Evolutionary conservation across 2,888 invertebrate species (phyloP), one percentile per base, ranked within the genome.

Genomic region (Cantharis nigra): DNA sequence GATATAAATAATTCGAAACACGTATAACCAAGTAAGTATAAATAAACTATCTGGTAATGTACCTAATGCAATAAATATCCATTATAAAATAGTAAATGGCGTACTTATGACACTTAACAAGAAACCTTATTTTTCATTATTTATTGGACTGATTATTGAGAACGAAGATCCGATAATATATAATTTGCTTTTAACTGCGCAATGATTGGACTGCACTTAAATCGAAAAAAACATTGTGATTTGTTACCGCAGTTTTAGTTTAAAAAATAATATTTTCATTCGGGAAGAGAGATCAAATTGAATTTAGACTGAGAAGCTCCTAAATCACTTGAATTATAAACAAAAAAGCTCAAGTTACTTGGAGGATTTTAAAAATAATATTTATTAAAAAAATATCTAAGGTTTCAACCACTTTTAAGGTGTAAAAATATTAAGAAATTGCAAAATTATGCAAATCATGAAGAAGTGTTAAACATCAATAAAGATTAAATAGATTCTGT

Each of bases 61-160:
- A 78, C 30, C 76, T 78, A 76, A 78, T 74, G 82, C 80, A 83
- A 84, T 88, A 87, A 87, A 88, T 87, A 87, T 86, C 87, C 85
- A 87, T 88, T 87, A 87, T 85, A 87, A 86, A 84, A 85, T 82
- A 83, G 85, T 88, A 87, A 88, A 88, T 87, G 85, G 78, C 78
- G 82, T 85, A 83, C 82, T 86, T 87, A 86, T 86, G 87, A 87
- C 86, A 82, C 83, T 83, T 82, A 71, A 85, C 86, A 86, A 86
- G 86, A 85, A 86, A 87, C 84, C 82, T 84, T 81, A 87, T 87
- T 87, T 87, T 87, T 83, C 83, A 82, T 77, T 70, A 78, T 80
- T 80, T 80, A 82, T 78, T 77, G 81, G 83, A 81, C 85, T 83
- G 81, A 83, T 86, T 81, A 81, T 80, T 84, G 84, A 84, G 84